Base-by-base conservation (phyloP, 2,113 vertebrate genomes). In the Diglossa brunneiventris region DNA sequence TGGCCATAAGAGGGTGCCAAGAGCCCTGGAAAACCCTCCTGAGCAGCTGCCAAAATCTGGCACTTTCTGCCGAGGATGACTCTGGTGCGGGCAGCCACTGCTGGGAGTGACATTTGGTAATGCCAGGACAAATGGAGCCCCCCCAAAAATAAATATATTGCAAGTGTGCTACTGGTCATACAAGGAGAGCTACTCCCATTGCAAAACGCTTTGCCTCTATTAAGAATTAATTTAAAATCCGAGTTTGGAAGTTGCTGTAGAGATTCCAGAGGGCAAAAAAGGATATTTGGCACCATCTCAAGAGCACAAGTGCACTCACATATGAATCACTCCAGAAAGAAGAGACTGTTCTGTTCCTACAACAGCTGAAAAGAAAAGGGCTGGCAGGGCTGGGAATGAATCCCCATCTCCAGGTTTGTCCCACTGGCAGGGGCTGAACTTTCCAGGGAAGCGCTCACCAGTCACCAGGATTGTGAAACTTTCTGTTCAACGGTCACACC, bases 1-100 rank as follows among this genome's bases (percentile, higher is more conserved):
- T 33, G 58, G 20, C 92, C 85, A 0, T 84, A 7, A 90, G 92
- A 90, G 88, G 88, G 94, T 91, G 94, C 85, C 82, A 79, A 33
- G 24, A 85, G 85, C 63, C 64, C 77, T 68, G 39, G 10, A 30
- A 21, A 94, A 13, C 15, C 13, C 26, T 0, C 1, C n/a, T 6
- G 66, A 4, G 24, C 42, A 41, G 90, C 85, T 88, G 92, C 95
- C 88, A 92, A 68, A 90, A 21, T 3, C 82, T 19, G 5, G 30
- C 53, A 21, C 82, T 59, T 84, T 37, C 35, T 72, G 62, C 69
- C 0, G 0, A 56, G 44, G 6, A 47, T 19, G 35, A 2, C 61
- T 52, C 46, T 0, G 15, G 28, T 4, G 37, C 80, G 35, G 41
- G 73, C 67, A 83, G 67, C 41, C 67, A 7, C 73, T 33, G 21